A percentile compares a stretch with the other conserved stretches of the same genome.
These are phyloP conservation scores for Desoria tigrina DNA, from an alignment of 2,888 invertebrate genomes.

Conservation along the genomic window DNA sequence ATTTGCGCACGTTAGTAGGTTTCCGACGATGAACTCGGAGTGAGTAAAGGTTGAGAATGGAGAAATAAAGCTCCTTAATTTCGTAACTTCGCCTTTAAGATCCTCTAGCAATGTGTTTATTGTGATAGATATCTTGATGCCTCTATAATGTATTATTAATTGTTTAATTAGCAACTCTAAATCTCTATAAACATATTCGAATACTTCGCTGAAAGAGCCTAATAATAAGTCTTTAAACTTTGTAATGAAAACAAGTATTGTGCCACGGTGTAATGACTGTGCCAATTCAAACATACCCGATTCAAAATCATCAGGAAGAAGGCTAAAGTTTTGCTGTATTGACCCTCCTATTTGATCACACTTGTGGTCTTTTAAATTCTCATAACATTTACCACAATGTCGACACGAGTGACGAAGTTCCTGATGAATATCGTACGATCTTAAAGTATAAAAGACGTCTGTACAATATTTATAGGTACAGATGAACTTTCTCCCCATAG, in stretches of 20 bases:
- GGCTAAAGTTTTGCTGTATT: no score
- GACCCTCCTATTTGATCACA: neutral
- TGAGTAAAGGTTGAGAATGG: neutral
- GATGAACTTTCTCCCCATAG: conserved; percentile 4
- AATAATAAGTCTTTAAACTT: neutral
- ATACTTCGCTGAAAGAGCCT: conserved; percentile 1
- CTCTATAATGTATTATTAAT: neutral
- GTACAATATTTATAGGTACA: conserved; percentile 3
- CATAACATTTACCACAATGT: neutral
- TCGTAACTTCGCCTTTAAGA: neutral
- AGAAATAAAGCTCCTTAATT: neutral
- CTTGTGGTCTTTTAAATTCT: neutral
- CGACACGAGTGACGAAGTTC: neutral
- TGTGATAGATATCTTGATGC: conserved; percentile 1
- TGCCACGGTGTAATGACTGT: neutral
- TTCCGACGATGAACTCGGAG: neutral
- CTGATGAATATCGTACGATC: neutral
- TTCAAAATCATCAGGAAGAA: neutral
- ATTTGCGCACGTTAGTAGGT: neutral
- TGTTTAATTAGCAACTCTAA: neutral
- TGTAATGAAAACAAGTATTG: neutral
- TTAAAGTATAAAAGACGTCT: neutral
- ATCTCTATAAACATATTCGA: conserved; percentile 7
- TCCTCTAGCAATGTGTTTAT: neutral
- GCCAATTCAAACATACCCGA: neutral